These are phyloP conservation scores for Aramus guarauna DNA, from an alignment of 2,113 vertebrate genomes.

Conservation along the genomic window DNA sequence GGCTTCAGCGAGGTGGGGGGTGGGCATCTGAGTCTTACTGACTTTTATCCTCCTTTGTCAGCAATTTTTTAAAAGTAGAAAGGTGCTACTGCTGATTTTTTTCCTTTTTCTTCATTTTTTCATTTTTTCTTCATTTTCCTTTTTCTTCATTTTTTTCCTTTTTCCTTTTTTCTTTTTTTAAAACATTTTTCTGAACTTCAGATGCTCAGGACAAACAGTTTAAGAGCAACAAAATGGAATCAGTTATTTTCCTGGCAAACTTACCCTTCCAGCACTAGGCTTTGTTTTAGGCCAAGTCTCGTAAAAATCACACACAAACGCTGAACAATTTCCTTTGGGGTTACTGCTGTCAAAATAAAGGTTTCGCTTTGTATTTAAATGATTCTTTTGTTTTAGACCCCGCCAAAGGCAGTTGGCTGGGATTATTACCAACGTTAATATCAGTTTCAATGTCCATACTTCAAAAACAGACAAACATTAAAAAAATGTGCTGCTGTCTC, in stretches of 20 bases:
- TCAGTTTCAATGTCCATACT: conserved; percentile 52
- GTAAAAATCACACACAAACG: conserved; percentile 53
- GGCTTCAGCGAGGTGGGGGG: background rate
- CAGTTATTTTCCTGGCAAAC: conserved; percentile 38
- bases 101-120: background rate
- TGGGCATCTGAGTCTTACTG: background rate
- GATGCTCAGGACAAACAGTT: background rate
- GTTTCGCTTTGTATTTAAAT: conserved; percentile 59
- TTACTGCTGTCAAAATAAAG: conserved; percentile 63
- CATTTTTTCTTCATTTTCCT: too few relatives aligned
- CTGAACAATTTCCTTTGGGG: conserved; percentile 55
- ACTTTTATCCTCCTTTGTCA: background rate
- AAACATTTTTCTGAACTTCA: background rate
- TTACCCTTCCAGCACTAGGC: background rate
- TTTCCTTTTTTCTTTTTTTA: background rate
- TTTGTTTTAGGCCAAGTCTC: conserved; percentile 41
- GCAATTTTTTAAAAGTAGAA: background rate
- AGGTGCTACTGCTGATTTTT: background rate
- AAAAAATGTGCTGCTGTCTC: conserved; percentile 16
- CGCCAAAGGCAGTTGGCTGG: conserved; percentile 20
- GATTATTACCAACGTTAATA: conserved; percentile 37
- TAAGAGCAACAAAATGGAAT: conserved; percentile 7
- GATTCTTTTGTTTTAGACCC: conserved; percentile 44
- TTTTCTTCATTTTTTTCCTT: background rate
- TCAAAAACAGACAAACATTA: conserved; percentile 10